Percentiles rank a stretch among this genome's conserved stretches.
phyloP scores from a whole-genome alignment of 2,113 vertebrate genomes.

The Columbina picui region DNA sequence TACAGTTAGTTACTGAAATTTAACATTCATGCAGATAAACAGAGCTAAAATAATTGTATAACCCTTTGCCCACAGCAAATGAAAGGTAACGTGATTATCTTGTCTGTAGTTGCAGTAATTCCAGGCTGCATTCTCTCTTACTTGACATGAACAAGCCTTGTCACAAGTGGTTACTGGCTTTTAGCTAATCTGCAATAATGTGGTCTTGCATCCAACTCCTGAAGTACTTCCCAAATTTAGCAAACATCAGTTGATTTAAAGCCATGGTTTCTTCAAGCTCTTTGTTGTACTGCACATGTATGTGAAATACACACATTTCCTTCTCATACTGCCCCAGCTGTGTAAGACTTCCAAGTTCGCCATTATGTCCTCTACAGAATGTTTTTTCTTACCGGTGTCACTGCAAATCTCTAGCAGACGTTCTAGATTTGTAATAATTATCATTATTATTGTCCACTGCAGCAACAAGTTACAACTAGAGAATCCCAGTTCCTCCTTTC shows the following conservation, averaged over 20 bases:
- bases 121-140: background rate
- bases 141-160: background rate
- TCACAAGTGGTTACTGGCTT: background rate
- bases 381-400: background rate
- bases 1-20: background rate
- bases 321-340: background rate
- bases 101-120: background rate
- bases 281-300: background rate
- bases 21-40: background rate
- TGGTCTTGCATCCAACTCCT: background rate
- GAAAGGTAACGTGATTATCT: background rate
- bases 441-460: background rate
- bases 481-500: background rate
- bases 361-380: background rate
- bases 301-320: background rate
- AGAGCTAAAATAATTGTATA: background rate
- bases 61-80: background rate
- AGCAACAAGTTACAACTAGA: background rate
- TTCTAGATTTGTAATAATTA: background rate
- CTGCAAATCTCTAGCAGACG: background rate
- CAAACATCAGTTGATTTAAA: background rate
- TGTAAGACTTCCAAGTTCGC: background rate
- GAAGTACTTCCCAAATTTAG: background rate
- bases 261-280: background rate
- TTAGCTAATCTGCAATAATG: background rate